Evolutionary conservation across 2,113 vertebrate genomes (phyloP), one percentile per base, ranked within the genome.

Genomic region (Datnioides undecimradiatus): DNA sequence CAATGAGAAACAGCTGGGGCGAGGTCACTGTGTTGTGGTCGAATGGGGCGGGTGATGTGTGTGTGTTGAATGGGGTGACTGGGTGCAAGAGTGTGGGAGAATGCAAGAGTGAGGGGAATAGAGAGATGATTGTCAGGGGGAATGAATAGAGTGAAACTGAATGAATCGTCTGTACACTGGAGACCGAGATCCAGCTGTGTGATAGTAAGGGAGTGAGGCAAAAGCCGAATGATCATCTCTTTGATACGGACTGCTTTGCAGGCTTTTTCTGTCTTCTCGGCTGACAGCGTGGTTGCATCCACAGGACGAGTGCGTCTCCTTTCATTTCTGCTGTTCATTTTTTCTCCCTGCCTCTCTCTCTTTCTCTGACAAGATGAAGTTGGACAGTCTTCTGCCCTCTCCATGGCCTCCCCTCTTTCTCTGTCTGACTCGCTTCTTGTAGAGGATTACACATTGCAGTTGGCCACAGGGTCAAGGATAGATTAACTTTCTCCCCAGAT

Each of bases 401-500:
- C 41, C 17, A 45, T 80, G 74, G 76, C 74, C 77, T 87, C 58
- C 38, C 84, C 79, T 85, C 62, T 8, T 36, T 64, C 67, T 64
- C 84, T 74, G 78, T 86, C 79, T 62, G 54, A 52, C 67, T 84
- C 52, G 7, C 43, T 79, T 87, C 69, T 78, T 54, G 79, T 46
- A 62, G 77, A 64, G 82, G 86, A 88, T 87, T 79, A 91, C 76
- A 84, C 60, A 64, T 43, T 51, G 70, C 57, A 67, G 80, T 66
- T 73, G 62, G 70, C 66, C 73, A 87, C 36, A 1, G 83, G 88
- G 87, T 87, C 84, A 89, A 85, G 71, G 76, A 83, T 75, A 78
- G 85, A 91, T 91, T 87, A 83, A 88, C 80, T 85, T 81, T 78
- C 49, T n/a, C 59, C 17, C 80, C 16, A 73, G 74, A 87, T 74